Percentiles rank a stretch among this genome's conserved stretches.
Conservation (phyloP, 2,797 vertebrate species). For the Anguilla marmorata region DNA sequence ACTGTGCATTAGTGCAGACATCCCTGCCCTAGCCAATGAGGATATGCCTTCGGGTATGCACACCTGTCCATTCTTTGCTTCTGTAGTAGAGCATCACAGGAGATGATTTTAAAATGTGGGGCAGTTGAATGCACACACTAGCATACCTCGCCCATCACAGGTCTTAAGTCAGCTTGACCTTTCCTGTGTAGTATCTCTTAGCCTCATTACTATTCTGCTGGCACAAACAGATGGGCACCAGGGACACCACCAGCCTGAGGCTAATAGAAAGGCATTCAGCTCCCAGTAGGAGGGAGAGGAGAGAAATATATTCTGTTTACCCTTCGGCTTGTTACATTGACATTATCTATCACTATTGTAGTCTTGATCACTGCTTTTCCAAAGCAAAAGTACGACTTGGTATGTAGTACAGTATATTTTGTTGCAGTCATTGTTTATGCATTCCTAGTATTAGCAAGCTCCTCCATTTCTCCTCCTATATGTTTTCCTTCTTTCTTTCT, state of each 20-base stretch:
- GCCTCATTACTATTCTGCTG: constrained; percentile 43
- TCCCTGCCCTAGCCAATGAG: background rate
- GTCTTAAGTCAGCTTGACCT: constrained; percentile 22
- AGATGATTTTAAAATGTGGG: background rate
- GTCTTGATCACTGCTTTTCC: constrained; percentile 36
- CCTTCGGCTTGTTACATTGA: constrained; percentile 52
- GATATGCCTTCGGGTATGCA: background rate
- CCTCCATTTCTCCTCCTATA: background rate
- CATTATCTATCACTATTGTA: constrained; percentile 55
- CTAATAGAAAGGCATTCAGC: constrained; percentile 60
- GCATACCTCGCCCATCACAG: background rate
- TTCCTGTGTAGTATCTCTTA: constrained; percentile 40
- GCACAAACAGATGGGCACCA: constrained; percentile 47
- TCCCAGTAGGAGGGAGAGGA: constrained; percentile 42
- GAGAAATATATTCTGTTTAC: constrained; percentile 43
- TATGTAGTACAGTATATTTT: background rate
- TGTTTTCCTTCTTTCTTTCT: background rate
- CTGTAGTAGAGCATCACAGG: background rate
- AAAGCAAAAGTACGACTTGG: background rate
- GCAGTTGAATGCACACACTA: background rate
- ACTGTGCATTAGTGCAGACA: background rate
- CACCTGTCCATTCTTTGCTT: constrained; percentile 5
- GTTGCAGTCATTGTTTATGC: background rate
- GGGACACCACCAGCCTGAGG: constrained; percentile 53
- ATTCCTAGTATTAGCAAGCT: background rate